Conservation (phyloP, 2,888 invertebrate species). For the Agriopis leucophaearia region DNA sequence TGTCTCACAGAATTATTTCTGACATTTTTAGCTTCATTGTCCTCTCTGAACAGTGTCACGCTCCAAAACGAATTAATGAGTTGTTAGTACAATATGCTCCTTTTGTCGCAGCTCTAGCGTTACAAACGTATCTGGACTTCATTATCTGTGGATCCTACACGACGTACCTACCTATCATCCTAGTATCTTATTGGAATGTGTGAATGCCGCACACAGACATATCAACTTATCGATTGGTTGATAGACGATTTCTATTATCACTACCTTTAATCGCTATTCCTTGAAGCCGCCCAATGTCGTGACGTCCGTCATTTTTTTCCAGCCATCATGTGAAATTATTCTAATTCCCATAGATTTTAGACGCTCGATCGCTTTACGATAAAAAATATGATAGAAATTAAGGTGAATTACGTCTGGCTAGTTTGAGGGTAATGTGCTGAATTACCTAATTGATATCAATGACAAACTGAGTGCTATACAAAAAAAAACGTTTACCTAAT, state of each 20-base stretch:
- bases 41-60: constrained; percentile 79
- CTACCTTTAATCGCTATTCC: constrained; percentile 51
- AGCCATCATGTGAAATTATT: constrained; percentile 60
- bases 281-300: constrained; percentile 53
- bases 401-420: constrained; percentile 29
- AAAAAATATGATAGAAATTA: constrained; percentile 48
- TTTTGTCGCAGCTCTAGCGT: constrained; percentile 40
- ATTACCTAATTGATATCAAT: constrained; percentile 36
- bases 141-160: constrained; percentile 35
- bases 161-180: neutral
- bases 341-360: constrained; percentile 37
- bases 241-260: constrained; percentile 47
- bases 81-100: constrained; percentile 59
- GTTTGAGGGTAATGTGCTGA: constrained; percentile 19
- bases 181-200: constrained; percentile 31
- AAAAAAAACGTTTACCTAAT: neutral
- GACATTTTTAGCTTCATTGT: constrained; percentile 84
- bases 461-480: constrained; percentile 7
- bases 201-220: constrained; percentile 20
- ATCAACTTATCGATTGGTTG: constrained; percentile 24
- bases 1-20: constrained; percentile 85
- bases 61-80: constrained; percentile 84
- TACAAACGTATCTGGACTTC: constrained; percentile 41
- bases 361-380: constrained; percentile 64
- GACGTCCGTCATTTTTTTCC: constrained; percentile 53